phyloP scores from a whole-genome alignment of 2,797 vertebrate genomes.

The Selene dorsalis region DNA sequence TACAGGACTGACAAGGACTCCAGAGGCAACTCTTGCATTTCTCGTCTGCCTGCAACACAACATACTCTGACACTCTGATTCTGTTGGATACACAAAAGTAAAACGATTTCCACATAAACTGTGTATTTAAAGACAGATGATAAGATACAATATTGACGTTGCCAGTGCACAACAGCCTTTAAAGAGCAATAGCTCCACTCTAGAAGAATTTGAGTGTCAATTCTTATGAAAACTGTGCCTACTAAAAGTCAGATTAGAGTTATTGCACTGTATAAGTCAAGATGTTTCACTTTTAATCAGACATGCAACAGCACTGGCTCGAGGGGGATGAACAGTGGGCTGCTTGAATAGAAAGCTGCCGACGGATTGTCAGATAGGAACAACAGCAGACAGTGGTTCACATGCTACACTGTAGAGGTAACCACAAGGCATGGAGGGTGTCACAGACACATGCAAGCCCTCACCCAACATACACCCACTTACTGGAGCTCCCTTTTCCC shows the following conservation, averaged over 20 bases:
- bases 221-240: too few relatives aligned
- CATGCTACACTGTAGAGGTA: conserved; percentile 33
- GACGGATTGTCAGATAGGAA: conserved; percentile 5
- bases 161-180: too few relatives aligned
- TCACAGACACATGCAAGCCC: background rate
- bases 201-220: background rate
- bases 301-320: background rate
- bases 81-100: conserved; percentile 39
- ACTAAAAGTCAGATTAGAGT: background rate
- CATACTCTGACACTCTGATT: conserved; percentile 63
- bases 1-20: conserved; percentile 86
- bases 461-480: conserved; percentile 51
- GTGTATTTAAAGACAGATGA: background rate
- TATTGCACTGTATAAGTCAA: background rate
- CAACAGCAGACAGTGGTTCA: conserved; percentile 23
- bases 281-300: conserved; percentile 2
- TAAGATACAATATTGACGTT: too few relatives aligned
- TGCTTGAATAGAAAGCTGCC: conserved; percentile 24
- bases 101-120: background rate
- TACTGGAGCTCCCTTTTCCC: conserved; percentile 68
- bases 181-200: background rate
- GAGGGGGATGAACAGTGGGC: background rate
- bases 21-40: conserved; percentile 88
- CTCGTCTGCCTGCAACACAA: conserved; percentile 87
- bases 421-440: conserved; percentile 4